Evolutionary conservation across 2,797 vertebrate genomes (phyloP), one percentile per base, ranked within the genome.

Genomic region (Malurus leucopterus): DNA sequence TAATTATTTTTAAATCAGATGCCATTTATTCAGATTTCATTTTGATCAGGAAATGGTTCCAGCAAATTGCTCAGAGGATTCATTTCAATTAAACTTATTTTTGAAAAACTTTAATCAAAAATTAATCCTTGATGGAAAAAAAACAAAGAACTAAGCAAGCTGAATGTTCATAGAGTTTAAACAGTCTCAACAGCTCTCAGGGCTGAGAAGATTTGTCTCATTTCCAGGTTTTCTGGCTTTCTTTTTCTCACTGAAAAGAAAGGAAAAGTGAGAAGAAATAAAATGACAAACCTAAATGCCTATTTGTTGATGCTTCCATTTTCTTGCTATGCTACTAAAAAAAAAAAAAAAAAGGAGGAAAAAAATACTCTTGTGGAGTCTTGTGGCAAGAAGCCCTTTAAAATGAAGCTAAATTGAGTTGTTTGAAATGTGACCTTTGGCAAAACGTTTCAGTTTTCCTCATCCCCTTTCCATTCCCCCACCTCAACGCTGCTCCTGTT

Each of bases 381-480:
- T 65, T 64, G 65, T 62, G 9, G 27, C 24, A 80, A 93, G 50
- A 88, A 91, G 14, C 30, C 43, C 43, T 81, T 86, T 34, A 53
- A 76, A 86, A 90, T 50, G 53, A 83, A 77, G 24, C 57, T 91
- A 65, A 75, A 91, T 61, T 59, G 55, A 46, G 50, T 65, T 47
- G 63, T 63, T 75, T 72, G 71, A 72, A 88, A 78, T 69, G 78
- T 88, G 81, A 94, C 81, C 89, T 94, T 91, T 75, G 85, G 64
- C 81, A 86, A 91, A 89, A 89, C 6, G 27, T 16, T 76, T 88
- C 2, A 1, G 23, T 72, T 50, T 71, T 89, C 50, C 50, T 36
- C 46, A 53, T 70, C 27, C 58, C 29, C 15, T 43, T 57, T 68
- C 43, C 62, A 24, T 54, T 81, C 67, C 22, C 53, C n/a, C 69